phyloP scores from a whole-genome alignment of 2,113 vertebrate genomes.

The Bufo bufo region DNA sequence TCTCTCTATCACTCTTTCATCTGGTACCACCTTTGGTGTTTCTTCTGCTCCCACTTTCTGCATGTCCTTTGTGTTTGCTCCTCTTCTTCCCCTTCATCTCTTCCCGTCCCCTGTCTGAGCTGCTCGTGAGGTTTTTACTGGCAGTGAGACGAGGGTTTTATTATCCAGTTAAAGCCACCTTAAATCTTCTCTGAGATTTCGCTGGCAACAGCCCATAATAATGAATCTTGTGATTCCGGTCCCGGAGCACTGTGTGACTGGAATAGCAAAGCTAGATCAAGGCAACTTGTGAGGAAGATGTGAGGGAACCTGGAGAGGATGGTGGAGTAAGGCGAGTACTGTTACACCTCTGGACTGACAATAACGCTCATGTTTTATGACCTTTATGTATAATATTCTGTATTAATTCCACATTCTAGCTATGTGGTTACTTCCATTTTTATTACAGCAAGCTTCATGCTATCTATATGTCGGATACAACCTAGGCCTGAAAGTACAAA shows the following conservation, averaged over 20 bases:
- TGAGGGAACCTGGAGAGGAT: background rate
- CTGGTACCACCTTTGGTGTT: background rate
- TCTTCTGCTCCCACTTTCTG: background rate
- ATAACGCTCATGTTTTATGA: background rate
- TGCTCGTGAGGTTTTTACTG: slow-evolving; percentile 21
- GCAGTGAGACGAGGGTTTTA: slow-evolving; percentile 42
- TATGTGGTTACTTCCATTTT: background rate
- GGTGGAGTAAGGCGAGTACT: slow-evolving; percentile 15
- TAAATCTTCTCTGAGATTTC: slow-evolving; percentile 52
- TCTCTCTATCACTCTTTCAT: background rate
- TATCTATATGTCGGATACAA: background rate
- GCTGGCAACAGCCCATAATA: slow-evolving; percentile 44
- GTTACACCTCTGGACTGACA: background rate
- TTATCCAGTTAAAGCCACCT: slow-evolving; percentile 50
- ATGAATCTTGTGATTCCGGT: slow-evolving; percentile 42
- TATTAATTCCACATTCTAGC: background rate
- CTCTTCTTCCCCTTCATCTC: background rate
- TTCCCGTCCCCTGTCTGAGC: background rate
- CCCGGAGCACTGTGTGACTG: slow-evolving; percentile 44
- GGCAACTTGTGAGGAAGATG: background rate
- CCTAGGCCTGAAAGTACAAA: background rate
- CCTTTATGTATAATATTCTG: background rate
- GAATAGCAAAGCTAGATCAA: slow-evolving; percentile 36
- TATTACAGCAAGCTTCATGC: background rate
- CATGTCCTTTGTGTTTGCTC: background rate